A percentile compares a stretch with the other conserved stretches of the same genome.
These are phyloP conservation scores for Lepidurus arcticus DNA, from an alignment of 1,140 invertebrate genomes.

Conservation along the genomic window DNA sequence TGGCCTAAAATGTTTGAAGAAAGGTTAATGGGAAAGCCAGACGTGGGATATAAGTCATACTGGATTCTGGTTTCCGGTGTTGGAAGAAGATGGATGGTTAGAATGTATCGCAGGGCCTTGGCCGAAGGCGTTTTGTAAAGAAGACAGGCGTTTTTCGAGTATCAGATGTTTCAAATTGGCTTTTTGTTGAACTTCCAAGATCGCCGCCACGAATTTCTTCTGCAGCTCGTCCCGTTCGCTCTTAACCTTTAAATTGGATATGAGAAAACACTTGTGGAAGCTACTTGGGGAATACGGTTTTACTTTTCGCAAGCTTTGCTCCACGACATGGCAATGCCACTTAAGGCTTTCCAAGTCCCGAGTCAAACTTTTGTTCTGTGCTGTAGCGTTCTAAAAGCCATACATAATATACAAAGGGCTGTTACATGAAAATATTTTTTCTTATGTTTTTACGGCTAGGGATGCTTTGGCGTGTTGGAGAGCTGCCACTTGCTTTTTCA, in stretches of 20 bases:
- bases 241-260: slow-evolving; percentile 48
- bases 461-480: slow-evolving; percentile 72
- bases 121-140: slow-evolving; percentile 59
- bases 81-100: background rate
- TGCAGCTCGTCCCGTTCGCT: slow-evolving; percentile 72
- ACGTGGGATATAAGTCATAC: background rate
- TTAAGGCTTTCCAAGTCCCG: slow-evolving; percentile 67
- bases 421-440: background rate
- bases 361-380: slow-evolving; percentile 46
- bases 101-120: slow-evolving; percentile 41
- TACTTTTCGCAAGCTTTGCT: slow-evolving; percentile 70
- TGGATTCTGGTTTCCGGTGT: background rate
- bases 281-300: slow-evolving; percentile 27
- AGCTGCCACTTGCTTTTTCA: slow-evolving; percentile 65
- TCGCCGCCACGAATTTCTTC: slow-evolving; percentile 67
- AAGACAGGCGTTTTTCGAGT: slow-evolving; percentile 65
- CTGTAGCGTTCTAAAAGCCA: slow-evolving; percentile 59
- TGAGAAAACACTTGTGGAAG: background rate
- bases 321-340: slow-evolving; percentile 67
- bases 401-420: slow-evolving; percentile 37
- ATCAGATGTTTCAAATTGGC: slow-evolving; percentile 67
- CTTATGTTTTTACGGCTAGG: slow-evolving; percentile 44
- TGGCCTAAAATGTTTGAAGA: background rate
- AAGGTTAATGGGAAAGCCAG: background rate
- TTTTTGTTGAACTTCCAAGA: slow-evolving; percentile 79